A percentile compares a stretch with the other conserved stretches of the same genome.
These are phyloP conservation scores for Megaceryle alcyon DNA, from an alignment of 2,797 vertebrate species.

Conservation along the genomic window DNA sequence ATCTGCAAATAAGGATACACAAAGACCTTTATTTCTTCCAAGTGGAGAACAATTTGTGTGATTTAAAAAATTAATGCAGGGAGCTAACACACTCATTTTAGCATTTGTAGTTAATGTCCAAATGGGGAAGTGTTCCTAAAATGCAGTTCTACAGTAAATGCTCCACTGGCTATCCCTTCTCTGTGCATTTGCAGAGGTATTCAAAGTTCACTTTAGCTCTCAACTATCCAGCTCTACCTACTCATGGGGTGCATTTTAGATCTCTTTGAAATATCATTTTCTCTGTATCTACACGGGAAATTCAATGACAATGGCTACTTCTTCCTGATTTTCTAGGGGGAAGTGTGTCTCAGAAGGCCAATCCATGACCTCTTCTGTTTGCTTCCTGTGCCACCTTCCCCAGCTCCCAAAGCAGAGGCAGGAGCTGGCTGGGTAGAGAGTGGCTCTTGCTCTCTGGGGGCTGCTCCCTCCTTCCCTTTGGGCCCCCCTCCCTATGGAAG, in stretches of 20 bases:
- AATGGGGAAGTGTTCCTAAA: not conserved
- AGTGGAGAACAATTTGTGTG: not conserved
- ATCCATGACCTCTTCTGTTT: not conserved
- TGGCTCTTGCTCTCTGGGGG: not conserved
- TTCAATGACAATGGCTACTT: not conserved
- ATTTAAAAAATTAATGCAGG: not conserved
- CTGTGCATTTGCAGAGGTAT: not conserved
- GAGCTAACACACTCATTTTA: not conserved
- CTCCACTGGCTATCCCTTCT: not conserved
- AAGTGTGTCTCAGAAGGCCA: not conserved
- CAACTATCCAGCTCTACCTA: not conserved
- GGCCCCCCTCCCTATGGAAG: not conserved
- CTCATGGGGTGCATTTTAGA: not conserved
- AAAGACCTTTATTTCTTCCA: not conserved
- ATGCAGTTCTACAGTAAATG: not conserved
- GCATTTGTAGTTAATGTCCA: not conserved
- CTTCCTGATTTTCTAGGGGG: rapidly evolving
- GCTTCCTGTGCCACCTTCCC: not conserved
- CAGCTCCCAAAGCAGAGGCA: not conserved
- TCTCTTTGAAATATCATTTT: not conserved
- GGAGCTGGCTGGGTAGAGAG: not conserved
- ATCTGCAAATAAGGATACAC: not conserved
- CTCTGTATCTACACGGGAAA: not conserved
- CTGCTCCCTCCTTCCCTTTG: not conserved
- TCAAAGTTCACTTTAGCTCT: not conserved